phyloP scores from a whole-genome alignment of 2,888 invertebrate genomes.

The Arge pagana region DNA sequence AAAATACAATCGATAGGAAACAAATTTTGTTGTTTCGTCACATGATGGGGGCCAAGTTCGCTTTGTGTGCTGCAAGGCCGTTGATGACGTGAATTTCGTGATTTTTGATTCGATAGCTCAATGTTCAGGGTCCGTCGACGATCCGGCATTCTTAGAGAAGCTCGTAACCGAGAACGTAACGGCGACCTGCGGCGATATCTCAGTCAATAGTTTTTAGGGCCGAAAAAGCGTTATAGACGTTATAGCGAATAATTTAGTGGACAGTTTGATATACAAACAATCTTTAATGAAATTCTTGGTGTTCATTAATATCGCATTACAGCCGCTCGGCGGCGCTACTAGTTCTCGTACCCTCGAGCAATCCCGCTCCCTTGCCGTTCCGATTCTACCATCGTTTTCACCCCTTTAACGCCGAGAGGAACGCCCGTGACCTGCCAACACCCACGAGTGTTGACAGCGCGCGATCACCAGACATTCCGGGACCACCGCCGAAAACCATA shows the following conservation, averaged over 20 bases:
- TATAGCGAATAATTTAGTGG: slow-evolving; percentile 64
- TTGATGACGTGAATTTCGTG: no score
- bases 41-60: no score
- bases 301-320: slow-evolving; percentile 71
- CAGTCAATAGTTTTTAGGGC: slow-evolving; percentile 53
- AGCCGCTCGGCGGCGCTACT: slow-evolving; percentile 44
- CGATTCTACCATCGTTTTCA: slow-evolving; percentile 27
- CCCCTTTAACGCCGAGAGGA: slow-evolving; percentile 24
- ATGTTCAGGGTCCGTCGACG: no score
- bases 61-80: no score
- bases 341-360: slow-evolving; percentile 28
- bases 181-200: slow-evolving; percentile 3
- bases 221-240: slow-evolving; percentile 51
- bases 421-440: slow-evolving; percentile 28
- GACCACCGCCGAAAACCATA: slow-evolving; percentile 29
- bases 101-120: no score
- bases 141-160: no score
- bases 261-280: slow-evolving; percentile 68
- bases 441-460: slow-evolving; percentile 32
- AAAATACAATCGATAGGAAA: no score
- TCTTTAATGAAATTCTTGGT: slow-evolving; percentile 71
- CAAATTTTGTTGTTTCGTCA: no score
- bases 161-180: no score
- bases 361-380: slow-evolving; percentile 33
- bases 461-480: slow-evolving; percentile 38